Evolutionary conservation across 2,113 vertebrate genomes (phyloP), one percentile per base, ranked within the genome.

Genomic region (Salvelinus fontinalis): DNA sequence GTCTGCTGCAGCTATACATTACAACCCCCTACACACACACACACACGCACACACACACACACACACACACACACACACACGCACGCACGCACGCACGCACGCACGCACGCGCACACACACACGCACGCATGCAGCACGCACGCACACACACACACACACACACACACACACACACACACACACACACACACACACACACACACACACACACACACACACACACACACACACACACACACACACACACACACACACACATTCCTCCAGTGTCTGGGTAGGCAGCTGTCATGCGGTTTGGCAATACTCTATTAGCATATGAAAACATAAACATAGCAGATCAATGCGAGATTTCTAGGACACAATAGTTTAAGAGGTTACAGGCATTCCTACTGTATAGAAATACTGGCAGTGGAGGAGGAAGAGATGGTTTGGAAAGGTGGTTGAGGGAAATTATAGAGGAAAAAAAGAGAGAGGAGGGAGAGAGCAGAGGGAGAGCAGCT

Each of bases 1-100:
- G 75, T 83, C 83, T 83, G 81, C 81, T 70, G 67, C 67, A 71
- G 79, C 39, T 81, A 54, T 69, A 78, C 75, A 81, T 69, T 81
- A 79, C 83, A 67, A 64, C 39, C 76, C 70, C 71, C 48, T 5
- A n/a, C 65, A 44, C 74, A 51, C 62, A 31, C 34, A 48, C 64
- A 66, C 22, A 24, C 22, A 29, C 27, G 18, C 44, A 24, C 62
- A 66, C 44, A 57, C 48, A 72, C 67, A 31, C 57, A 74, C 69
- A 77, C 77, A 79, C 60, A 71, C 77, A 26, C 54, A 75, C 66
- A 54, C 13, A 81, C 64, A 44, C 22, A 27, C 31, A 74, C 75
- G 62, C 49, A 44, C 48, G 57, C 16, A 49, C 62, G 67, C 69
- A 67, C 62, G 22, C 26, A 12, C 24, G 20, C 74, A 49, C n/a